phyloP scores from a whole-genome alignment of 2,113 vertebrate species.

The Bungarus multicinctus region DNA sequence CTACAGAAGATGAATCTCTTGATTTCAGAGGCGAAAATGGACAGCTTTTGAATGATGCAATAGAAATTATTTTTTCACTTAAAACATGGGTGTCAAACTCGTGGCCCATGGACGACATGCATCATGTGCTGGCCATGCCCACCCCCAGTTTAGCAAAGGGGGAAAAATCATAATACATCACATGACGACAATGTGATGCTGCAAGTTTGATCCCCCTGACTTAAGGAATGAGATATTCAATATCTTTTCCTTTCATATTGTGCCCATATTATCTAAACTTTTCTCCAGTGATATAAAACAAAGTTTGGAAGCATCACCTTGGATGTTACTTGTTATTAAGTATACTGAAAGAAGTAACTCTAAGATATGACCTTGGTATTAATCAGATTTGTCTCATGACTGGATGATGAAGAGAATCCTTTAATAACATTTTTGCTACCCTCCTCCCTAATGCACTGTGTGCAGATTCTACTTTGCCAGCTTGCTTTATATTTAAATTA shows the following conservation, averaged over 20 bases:
- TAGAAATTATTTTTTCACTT: background rate
- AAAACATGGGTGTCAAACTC: no score
- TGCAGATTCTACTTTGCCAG: background rate
- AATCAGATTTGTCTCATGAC: background rate
- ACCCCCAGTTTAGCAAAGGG: no score
- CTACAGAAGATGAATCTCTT: background rate
- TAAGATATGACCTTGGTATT: background rate
- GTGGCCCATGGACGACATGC: no score
- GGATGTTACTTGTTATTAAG: background rate
- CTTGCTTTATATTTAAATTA: background rate
- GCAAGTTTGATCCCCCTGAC: no score
- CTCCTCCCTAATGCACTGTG: background rate
- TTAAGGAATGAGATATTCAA: background rate
- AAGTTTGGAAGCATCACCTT: background rate
- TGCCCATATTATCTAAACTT: background rate
- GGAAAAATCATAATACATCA: no score
- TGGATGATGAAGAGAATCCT: background rate
- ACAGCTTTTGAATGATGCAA: background rate
- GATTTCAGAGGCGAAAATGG: background rate
- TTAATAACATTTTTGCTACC: background rate
- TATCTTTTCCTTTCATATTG: background rate
- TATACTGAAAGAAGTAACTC: background rate
- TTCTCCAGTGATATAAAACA: background rate
- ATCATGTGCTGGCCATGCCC: no score
- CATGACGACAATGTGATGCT: no score